These are phyloP conservation scores for Labroides dimidiatus DNA, from an alignment of 2,797 vertebrate species.

Conservation along the genomic window DNA sequence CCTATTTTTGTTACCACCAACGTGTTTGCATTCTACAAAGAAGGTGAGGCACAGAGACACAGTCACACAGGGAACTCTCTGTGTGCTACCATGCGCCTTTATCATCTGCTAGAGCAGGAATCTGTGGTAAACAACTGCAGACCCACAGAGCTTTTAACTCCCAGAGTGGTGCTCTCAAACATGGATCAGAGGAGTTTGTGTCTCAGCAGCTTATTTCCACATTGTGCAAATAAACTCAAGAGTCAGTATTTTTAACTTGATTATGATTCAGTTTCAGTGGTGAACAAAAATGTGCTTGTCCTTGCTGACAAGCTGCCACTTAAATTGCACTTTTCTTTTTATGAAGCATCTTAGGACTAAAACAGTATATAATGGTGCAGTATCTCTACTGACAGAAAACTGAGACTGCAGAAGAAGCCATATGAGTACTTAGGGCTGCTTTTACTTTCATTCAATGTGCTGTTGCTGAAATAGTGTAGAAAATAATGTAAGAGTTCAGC, in stretches of 20 bases:
- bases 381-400: not conserved
- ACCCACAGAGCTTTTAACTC: conserved; percentile 33
- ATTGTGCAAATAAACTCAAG: conserved; percentile 1
- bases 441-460: conserved; percentile 2
- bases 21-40: conserved; percentile 26
- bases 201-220: conserved; percentile 30
- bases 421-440: not conserved
- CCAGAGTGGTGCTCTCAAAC: conserved; percentile 15
- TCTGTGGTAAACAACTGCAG: conserved; percentile 42
- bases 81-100: conserved; percentile 31
- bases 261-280: conserved; percentile 24
- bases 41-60: conserved; percentile 27
- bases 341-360: conserved; percentile 4
- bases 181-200: conserved; percentile 22
- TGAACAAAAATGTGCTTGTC: conserved; percentile 39
- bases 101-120: conserved; percentile 45
- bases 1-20: conserved; percentile 18
- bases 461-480: not conserved
- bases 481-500: not conserved
- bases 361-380: conserved; percentile 16
- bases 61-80: conserved; percentile 10
- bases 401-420: not conserved
- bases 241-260: conserved; percentile 24
- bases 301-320: conserved; percentile 27
- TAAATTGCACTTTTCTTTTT: not conserved